phyloP scores from a whole-genome alignment of 1,140 invertebrate genomes.

The Anoplolepis gracilipes region DNA sequence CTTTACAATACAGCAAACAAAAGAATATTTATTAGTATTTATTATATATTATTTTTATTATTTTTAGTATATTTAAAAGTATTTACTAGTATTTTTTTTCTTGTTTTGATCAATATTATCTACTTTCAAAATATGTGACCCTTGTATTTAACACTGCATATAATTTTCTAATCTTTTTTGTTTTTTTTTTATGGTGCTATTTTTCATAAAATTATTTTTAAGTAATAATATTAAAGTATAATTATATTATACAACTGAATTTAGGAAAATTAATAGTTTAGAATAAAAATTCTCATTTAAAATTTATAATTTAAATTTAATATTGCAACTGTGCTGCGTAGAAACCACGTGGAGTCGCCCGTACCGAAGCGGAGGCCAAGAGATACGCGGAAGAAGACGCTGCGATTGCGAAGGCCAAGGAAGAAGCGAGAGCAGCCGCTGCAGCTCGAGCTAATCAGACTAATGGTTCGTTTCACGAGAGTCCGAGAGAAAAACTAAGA shows the following conservation, averaged over 20 bases:
- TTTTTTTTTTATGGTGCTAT: not conserved
- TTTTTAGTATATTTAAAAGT: no score
- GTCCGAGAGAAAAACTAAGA: no score
- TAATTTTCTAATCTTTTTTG: not conserved
- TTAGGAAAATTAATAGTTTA: not conserved
- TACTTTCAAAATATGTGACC: no score
- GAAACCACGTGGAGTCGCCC: constrained; percentile 80
- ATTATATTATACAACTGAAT: not conserved
- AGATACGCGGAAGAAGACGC: constrained; percentile 82
- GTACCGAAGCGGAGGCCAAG: constrained; percentile 80
- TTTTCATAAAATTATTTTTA: constrained; percentile 11
- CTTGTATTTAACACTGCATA: not conserved
- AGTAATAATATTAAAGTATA: constrained; percentile 12
- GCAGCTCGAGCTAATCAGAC: constrained; percentile 70
- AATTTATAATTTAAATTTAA: constrained; percentile 7
- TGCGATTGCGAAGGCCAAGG: constrained; percentile 76
- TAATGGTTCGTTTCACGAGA: constrained; percentile 76
- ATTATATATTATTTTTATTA: no score
- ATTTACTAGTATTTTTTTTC: no score
- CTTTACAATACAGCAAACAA: no score
- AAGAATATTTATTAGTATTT: no score
- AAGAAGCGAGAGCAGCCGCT: constrained; percentile 78
- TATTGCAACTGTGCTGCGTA: constrained; percentile 54
- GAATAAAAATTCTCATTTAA: constrained; percentile 15
- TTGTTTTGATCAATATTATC: no score